Conservation (phyloP, 2,797 vertebrate genomes). For the Lophius americanus region DNA sequence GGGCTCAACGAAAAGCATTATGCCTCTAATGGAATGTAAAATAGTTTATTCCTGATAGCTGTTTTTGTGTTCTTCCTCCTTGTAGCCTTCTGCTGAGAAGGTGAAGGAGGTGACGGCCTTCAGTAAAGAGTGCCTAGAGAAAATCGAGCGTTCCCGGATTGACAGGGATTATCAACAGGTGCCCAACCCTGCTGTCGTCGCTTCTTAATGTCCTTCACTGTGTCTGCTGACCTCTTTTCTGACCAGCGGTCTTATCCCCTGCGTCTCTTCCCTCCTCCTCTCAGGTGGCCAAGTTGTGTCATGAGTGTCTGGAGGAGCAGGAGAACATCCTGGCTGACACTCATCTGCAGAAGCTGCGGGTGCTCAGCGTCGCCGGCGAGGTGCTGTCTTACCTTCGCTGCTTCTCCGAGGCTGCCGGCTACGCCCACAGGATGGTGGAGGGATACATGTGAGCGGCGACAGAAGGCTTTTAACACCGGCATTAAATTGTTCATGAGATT, state of each 20-base stretch:
- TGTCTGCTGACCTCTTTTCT: not conserved
- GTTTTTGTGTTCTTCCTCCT: not conserved
- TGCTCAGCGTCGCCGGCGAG: constrained; percentile 86
- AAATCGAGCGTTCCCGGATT: constrained; percentile 84
- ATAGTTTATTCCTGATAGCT: not conserved
- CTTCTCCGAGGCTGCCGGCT: constrained; percentile 88
- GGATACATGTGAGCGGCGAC: constrained; percentile 86
- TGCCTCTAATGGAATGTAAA: not conserved
- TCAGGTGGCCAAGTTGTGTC: constrained; percentile 89
- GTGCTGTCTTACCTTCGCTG: constrained; percentile 87
- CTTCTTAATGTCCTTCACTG: too few species aligned
- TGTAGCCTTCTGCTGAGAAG: constrained; percentile 84
- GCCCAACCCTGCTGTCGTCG: not conserved
- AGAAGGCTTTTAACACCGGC: not conserved
- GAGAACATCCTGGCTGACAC: constrained; percentile 88
- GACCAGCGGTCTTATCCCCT: not conserved
- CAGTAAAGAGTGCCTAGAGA: constrained; percentile 85
- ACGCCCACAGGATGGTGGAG: constrained; percentile 86
- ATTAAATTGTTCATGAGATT: too few species aligned
- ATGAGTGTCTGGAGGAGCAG: constrained; percentile 87
- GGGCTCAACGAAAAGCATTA: not conserved
- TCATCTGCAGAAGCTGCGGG: constrained; percentile 84
- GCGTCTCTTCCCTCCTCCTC: not conserved
- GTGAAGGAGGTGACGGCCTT: constrained; percentile 86
- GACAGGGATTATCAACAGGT: constrained; percentile 87